These are phyloP conservation scores for Talpa occidentalis DNA, from an alignment of 2,113 vertebrate species.

Conservation along the genomic window DNA sequence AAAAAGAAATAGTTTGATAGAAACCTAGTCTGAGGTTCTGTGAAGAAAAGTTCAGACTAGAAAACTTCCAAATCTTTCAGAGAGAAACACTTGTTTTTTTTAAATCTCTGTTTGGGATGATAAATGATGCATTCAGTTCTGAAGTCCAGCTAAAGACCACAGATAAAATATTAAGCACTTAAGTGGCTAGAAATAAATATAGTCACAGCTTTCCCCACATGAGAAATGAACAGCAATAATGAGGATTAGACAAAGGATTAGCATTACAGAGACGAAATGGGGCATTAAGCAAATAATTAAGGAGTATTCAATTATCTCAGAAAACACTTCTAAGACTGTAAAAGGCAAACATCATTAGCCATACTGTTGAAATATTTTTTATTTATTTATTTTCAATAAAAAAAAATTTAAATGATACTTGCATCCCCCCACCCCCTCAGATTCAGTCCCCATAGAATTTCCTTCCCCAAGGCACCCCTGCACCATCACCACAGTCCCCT, in stretches of 20 bases:
- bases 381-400: too few species aligned
- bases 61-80: constrained; percentile 34
- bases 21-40: constrained; percentile 21
- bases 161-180: background rate
- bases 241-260: background rate
- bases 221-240: background rate
- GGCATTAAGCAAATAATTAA: constrained; percentile 29
- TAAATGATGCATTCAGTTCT: constrained; percentile 45
- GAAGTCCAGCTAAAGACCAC: background rate
- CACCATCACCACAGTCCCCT: too few species aligned
- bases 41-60: constrained; percentile 23
- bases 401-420: too few species aligned
- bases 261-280: constrained; percentile 17
- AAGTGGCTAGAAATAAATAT: background rate
- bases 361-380: background rate
- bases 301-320: background rate
- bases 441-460: too few species aligned
- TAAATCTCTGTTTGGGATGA: constrained; percentile 9
- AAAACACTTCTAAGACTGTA: background rate
- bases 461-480: too few species aligned
- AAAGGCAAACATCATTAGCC: background rate
- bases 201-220: background rate
- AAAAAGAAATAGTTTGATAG: constrained; percentile 40
- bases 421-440: too few species aligned
- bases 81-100: background rate